phyloP scores from a whole-genome alignment of 2,888 invertebrate species.

The Dione vanillae region DNA sequence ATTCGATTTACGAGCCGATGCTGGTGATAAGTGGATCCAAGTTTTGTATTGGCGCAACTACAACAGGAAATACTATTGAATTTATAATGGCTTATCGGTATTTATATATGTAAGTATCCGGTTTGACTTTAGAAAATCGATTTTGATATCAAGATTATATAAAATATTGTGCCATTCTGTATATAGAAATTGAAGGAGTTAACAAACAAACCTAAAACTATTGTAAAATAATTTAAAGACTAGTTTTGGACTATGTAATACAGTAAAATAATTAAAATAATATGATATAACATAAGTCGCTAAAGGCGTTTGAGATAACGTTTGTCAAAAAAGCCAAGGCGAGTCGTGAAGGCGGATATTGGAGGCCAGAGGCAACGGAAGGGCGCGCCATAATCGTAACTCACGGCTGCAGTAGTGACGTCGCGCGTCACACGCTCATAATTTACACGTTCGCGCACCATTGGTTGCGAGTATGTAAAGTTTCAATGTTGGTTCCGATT shows the following conservation, averaged over 20 bases:
- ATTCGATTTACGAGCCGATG: slow-evolving; percentile 44
- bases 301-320: slow-evolving; percentile 30
- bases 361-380: slow-evolving; percentile 27
- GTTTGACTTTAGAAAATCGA: background rate
- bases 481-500: background rate
- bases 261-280: background rate
- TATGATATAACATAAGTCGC: background rate
- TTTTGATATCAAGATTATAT: background rate
- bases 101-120: background rate
- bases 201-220: too few relatives aligned
- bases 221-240: too few relatives aligned
- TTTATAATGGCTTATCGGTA: slow-evolving; percentile 23
- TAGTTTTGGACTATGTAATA: background rate
- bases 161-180: background rate
- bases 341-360: slow-evolving; percentile 38
- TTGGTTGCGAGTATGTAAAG: slow-evolving; percentile 18
- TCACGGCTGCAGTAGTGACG: slow-evolving; percentile 29
- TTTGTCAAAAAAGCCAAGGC: slow-evolving; percentile 27
- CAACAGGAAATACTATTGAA: slow-evolving; percentile 11
- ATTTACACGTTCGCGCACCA: slow-evolving; percentile 32
- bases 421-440: slow-evolving; percentile 24
- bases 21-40: slow-evolving; percentile 42
- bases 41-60: slow-evolving; percentile 31
- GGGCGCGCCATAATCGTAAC: slow-evolving; percentile 25
- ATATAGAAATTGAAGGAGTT: too few relatives aligned